Evolutionary conservation across 2,888 invertebrate genomes (phyloP).

Genomic region (Euphydryas editha): DNA sequence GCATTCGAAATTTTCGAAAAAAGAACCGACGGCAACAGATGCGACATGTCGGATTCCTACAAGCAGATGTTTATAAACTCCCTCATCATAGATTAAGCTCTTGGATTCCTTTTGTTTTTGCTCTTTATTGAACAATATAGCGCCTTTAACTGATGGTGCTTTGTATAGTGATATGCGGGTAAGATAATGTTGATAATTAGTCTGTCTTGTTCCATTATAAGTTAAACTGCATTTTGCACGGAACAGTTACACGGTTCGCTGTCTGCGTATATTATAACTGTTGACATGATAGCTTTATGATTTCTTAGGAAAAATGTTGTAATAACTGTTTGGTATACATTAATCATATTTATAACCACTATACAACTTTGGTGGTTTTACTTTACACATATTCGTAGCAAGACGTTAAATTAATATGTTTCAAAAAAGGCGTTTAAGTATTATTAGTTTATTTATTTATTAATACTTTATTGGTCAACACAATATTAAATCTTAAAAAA

Average conservation of each 20-base stretch:
- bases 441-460: too few relatives aligned
- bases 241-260: constrained; percentile 8
- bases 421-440: too few relatives aligned
- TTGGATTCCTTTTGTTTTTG: constrained; percentile 75
- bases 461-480: too few relatives aligned
- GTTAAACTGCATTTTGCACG: constrained; percentile 10
- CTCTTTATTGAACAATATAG: constrained; percentile 68
- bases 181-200: constrained; percentile 66
- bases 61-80: constrained; percentile 80
- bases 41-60: constrained; percentile 79
- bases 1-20: constrained; percentile 78
- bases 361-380: background rate
- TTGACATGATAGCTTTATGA: constrained; percentile 30
- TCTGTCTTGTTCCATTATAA: constrained; percentile 43
- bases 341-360: background rate
- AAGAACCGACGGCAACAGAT: constrained; percentile 73
- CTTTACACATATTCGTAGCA: background rate
- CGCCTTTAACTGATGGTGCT: constrained; percentile 69
- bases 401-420: too few relatives aligned
- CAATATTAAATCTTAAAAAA: too few relatives aligned
- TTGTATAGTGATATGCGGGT: constrained; percentile 71
- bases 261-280: constrained; percentile 28
- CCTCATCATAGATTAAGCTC: constrained; percentile 79
- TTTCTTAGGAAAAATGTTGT: constrained; percentile 16
- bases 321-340: background rate